Conservation (phyloP, 2,888 invertebrate species). For the Neelides folsomi region DNA sequence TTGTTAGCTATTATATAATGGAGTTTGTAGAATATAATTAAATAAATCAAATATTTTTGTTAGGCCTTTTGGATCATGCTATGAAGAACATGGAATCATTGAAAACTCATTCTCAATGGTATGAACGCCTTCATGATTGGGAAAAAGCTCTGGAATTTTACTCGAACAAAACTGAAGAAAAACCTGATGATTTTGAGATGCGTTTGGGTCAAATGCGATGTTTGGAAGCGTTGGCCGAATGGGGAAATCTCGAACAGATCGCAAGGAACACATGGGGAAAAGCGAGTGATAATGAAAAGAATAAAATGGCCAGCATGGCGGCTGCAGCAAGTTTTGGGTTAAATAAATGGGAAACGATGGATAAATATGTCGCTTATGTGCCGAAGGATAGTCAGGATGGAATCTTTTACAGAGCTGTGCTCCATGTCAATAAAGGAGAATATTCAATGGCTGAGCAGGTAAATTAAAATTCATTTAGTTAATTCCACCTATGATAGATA, state of each 20-base stretch:
- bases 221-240: slow-evolving; percentile 93
- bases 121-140: slow-evolving; percentile 98
- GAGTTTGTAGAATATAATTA: too few relatives aligned
- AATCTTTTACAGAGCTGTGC: slow-evolving; percentile 84
- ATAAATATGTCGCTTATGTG: slow-evolving; percentile 73
- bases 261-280: slow-evolving; percentile 65
- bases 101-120: slow-evolving; percentile 79
- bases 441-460: slow-evolving; percentile 41
- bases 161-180: slow-evolving; percentile 52
- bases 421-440: slow-evolving; percentile 70
- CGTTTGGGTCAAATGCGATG: slow-evolving; percentile 86
- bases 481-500: too few relatives aligned
- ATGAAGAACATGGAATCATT: slow-evolving; percentile 60
- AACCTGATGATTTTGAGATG: slow-evolving; percentile 57
- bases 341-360: slow-evolving; percentile 87
- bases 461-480: neutral
- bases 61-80: slow-evolving; percentile 63
- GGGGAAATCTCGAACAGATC: slow-evolving; percentile 65
- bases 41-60: neutral
- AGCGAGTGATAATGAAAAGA: slow-evolving; percentile 48
- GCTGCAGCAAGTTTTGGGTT: slow-evolving; percentile 89
- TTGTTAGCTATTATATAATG: too few relatives aligned
- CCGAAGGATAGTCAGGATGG: slow-evolving; percentile 90
- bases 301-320: slow-evolving; percentile 73
- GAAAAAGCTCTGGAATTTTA: slow-evolving; percentile 86